Conservation (phyloP, 2,113 vertebrate genomes). For the Myxocyprinus asiaticus region DNA sequence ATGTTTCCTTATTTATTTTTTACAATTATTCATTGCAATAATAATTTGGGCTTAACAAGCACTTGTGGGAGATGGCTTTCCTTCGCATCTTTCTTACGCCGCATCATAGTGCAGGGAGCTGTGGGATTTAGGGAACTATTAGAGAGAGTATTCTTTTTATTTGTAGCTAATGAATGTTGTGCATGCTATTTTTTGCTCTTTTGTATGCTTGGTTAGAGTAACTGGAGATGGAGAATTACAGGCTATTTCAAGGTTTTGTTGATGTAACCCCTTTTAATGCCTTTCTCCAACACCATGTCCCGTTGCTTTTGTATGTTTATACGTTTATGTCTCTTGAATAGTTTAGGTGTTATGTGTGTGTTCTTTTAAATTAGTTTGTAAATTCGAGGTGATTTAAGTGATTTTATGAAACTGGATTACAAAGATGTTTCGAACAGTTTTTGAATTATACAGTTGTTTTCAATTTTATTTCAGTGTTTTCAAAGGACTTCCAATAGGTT, state of each 20-base stretch:
- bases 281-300: not conserved
- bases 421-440: too few species aligned
- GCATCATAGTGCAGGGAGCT: slow-evolving; percentile 79
- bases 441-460: too few species aligned
- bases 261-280: slow-evolving; percentile 64
- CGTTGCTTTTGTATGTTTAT: not conserved
- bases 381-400: not conserved
- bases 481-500: too few species aligned
- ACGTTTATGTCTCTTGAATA: slow-evolving; percentile 27
- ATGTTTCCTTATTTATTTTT: slow-evolving; percentile 76
- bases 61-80: slow-evolving; percentile 86
- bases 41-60: slow-evolving; percentile 91
- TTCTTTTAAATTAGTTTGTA: not conserved
- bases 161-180: slow-evolving; percentile 83
- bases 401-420: too few species aligned
- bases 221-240: slow-evolving; percentile 71
- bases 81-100: slow-evolving; percentile 70
- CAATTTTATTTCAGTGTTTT: too few species aligned
- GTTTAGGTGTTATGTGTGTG: slow-evolving; percentile 11
- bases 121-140: slow-evolving; percentile 79
- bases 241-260: slow-evolving; percentile 73
- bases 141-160: slow-evolving; percentile 80
- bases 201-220: slow-evolving; percentile 72
- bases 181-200: slow-evolving; percentile 72
- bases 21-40: slow-evolving; percentile 82